Base-by-base conservation (phyloP, 2,797 vertebrate species). In the Crenichthys baileyi region DNA sequence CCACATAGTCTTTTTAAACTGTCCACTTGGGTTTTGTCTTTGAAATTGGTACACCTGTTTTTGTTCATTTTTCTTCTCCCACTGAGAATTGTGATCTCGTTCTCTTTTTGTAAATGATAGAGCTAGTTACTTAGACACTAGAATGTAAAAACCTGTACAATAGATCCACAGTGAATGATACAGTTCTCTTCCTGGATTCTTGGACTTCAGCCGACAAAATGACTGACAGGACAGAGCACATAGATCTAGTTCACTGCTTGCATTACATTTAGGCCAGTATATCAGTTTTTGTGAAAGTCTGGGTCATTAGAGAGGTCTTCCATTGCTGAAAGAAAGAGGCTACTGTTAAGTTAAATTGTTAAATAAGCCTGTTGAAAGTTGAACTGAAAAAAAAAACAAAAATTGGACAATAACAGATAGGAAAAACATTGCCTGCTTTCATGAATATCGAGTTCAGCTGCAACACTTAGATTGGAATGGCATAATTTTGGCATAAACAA, bases 1-100 rank as follows among this genome's bases (percentile, higher is more conserved):
- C 29, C 6, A 9, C 11, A 16, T 56, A 78, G 72, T 78, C 76
- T 78, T 44, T 67, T 84, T 76, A 80, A 79, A 86, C 76, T 24
- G 70, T 82, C 63, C 76, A 55, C 73, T 79, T 70, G n/a, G 72
- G 72, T 76, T 87, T 86, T 84, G 77, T 88, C 85, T 83, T 85
- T 85, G 41, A 88, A 83, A 83, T n/a, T n/a, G 7, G 70, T 81
- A 13, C 13, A 53, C 55, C 46, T 60, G 36, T 63, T 50, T 67
- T 72, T 72, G 20, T 70, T 51, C 29, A 16, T 29, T 24, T 80
- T 76, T 76, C 63, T 22, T 65, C 9, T 76, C 26, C 46, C 16
- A 51, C 41, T 72, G 41, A 48, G 78, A 22, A 29, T 67, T 67
- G 61, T 4, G 61, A 65, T 67, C 18, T 20, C 36, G 12, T 20